These are phyloP conservation scores for Trachemys scripta DNA, from an alignment of 2,113 vertebrate genomes.

Conservation along the genomic window DNA sequence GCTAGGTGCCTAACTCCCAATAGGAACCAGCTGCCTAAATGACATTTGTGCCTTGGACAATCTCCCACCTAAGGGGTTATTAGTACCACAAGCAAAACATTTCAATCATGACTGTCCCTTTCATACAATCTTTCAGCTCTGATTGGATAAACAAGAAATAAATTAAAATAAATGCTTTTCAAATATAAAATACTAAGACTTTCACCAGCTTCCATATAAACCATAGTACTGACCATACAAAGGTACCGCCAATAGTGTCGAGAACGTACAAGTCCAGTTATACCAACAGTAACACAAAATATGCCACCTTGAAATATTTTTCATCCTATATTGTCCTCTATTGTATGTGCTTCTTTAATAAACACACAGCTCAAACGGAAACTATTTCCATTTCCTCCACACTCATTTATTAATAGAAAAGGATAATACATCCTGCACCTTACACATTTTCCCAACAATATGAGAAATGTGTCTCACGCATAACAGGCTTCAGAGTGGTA, in stretches of 20 bases:
- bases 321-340: background rate
- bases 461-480: background rate
- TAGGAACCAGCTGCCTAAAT: background rate
- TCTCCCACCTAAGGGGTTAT: background rate
- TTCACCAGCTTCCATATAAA: background rate
- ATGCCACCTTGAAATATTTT: background rate
- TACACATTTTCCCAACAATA: background rate
- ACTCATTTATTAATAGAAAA: slow-evolving; percentile 7
- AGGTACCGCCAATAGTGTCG: background rate
- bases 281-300: background rate
- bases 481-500: background rate
- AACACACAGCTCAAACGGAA: slow-evolving; percentile 24
- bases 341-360: background rate
- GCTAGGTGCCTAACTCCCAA: background rate
- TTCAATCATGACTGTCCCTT: background rate
- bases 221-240: background rate
- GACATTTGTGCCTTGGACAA: background rate
- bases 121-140: background rate
- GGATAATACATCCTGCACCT: background rate
- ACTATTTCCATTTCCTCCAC: slow-evolving; percentile 12
- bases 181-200: background rate
- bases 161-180: background rate
- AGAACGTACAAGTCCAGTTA: background rate
- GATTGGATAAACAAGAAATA: background rate
- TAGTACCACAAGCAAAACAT: background rate